Conservation (phyloP, 2,888 invertebrate genomes). For the Chalcis sispes region DNA sequence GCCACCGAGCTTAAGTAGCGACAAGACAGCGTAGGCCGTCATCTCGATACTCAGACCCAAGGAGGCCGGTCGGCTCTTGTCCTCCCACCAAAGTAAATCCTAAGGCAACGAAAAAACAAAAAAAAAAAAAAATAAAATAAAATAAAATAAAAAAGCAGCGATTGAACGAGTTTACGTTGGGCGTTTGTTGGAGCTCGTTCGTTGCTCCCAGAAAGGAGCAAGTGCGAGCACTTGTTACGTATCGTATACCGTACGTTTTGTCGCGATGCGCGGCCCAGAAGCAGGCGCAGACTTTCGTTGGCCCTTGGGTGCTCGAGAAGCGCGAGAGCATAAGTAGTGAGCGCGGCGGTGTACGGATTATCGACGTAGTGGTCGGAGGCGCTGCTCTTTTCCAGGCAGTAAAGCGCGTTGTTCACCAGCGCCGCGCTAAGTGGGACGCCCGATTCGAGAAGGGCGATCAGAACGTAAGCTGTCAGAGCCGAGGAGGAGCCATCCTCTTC, state of each 20-base stretch:
- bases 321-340: slow-evolving; percentile 78
- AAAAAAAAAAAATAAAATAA: too few relatives aligned
- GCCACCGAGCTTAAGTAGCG: slow-evolving; percentile 78
- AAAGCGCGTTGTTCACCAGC: slow-evolving; percentile 79
- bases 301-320: slow-evolving; percentile 77
- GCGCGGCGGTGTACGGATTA: slow-evolving; percentile 77
- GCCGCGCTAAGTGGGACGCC: slow-evolving; percentile 77
- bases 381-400: slow-evolving; percentile 78
- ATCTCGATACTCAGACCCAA: slow-evolving; percentile 82
- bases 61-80: slow-evolving; percentile 75
- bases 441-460: slow-evolving; percentile 82
- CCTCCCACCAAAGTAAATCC: slow-evolving; percentile 78
- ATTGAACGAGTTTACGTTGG: too few relatives aligned
- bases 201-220: too few relatives aligned
- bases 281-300: slow-evolving; percentile 72
- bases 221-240: background rate
- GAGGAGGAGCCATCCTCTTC: slow-evolving; percentile 75
- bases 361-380: slow-evolving; percentile 67
- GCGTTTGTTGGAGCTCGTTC: background rate
- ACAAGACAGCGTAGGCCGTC: slow-evolving; percentile 82
- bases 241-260: slow-evolving; percentile 66
- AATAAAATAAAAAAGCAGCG: too few relatives aligned
- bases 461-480: slow-evolving; percentile 83
- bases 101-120: slow-evolving; percentile 59
- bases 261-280: slow-evolving; percentile 75